phyloP scores from a whole-genome alignment of 37 sponge, comb jelly and placozoan genomes.

The Aplysina aerophoba region DNA sequence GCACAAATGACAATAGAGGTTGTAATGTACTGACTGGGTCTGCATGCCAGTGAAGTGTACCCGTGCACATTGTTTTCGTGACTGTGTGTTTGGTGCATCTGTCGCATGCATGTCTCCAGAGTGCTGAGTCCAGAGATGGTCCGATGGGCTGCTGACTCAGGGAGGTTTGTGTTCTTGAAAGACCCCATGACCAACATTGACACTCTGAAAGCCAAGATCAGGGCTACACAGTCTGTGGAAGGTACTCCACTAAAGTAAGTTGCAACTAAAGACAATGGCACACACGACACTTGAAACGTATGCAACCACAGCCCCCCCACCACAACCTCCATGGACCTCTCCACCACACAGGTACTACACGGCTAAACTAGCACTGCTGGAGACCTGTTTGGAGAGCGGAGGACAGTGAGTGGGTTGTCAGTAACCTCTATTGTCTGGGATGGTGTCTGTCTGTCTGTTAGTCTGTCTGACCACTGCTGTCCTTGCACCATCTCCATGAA shows the following conservation, averaged over 20 bases:
- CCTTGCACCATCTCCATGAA: not conserved
- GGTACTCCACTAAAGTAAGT: slow-evolving; percentile 71
- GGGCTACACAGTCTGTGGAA: slow-evolving; percentile 59
- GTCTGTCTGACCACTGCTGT: not conserved
- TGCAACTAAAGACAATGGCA: not conserved
- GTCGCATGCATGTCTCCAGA: slow-evolving; percentile 30
- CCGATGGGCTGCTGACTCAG: slow-evolving; percentile 72
- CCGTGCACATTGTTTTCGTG: no score
- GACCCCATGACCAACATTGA: slow-evolving; percentile 62
- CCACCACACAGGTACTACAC: slow-evolving; percentile 63
- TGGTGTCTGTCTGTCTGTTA: not conserved
- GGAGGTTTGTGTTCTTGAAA: slow-evolving; percentile 85
- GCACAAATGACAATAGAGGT: no score
- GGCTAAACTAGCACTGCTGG: slow-evolving; percentile 74
- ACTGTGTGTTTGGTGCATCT: no score
- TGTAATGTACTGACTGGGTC: no score
- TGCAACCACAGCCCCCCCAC: not conserved
- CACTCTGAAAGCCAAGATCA: slow-evolving; percentile 59
- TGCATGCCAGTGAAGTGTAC: no score
- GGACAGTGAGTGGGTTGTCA: slow-evolving; percentile 61
- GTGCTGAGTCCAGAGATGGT: slow-evolving; percentile 81
- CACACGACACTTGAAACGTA: not conserved
- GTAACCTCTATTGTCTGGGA: no score
- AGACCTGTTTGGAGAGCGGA: slow-evolving; percentile 64
- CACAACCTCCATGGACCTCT: not conserved